A percentile compares a stretch with the other conserved stretches of the same genome.
These are phyloP conservation scores for Monomorium pharaonis DNA, from an alignment of 1,140 invertebrate species.

Conservation along the genomic window DNA sequence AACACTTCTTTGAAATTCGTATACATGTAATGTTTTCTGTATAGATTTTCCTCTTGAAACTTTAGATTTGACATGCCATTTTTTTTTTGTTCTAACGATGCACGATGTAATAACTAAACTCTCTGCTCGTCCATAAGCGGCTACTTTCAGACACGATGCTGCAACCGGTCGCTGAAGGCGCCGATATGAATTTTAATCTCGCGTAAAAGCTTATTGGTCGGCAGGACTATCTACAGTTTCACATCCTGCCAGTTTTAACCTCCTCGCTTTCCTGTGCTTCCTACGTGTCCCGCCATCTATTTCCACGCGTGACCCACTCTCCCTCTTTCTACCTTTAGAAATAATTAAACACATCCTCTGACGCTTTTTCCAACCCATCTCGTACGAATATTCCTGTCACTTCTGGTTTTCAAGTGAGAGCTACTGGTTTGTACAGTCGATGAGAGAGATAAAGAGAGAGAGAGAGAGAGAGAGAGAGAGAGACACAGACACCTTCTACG, in stretches of 20 bases:
- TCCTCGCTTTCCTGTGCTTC: background rate
- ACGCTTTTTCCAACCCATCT: constrained; percentile 33
- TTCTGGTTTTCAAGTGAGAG: background rate
- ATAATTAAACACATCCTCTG: constrained; percentile 52
- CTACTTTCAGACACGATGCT: background rate
- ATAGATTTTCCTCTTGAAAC: background rate
- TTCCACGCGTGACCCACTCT: background rate
- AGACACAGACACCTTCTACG: background rate
- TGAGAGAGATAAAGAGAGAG: background rate
- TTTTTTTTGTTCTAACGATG: constrained; percentile 11
- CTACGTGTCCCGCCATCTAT: constrained; percentile 5
- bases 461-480: background rate
- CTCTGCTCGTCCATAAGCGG: background rate
- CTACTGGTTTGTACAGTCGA: background rate
- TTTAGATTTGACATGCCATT: background rate
- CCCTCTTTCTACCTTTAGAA: background rate
- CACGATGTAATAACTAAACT: background rate
- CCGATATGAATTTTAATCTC: constrained; percentile 70
- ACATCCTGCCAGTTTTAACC: constrained; percentile 18
- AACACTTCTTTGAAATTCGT: background rate
- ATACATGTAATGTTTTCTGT: background rate
- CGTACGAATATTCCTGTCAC: constrained; percentile 26
- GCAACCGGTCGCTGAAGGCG: background rate
- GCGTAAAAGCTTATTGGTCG: constrained; percentile 68
- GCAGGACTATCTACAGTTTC: background rate